phyloP scores from a whole-genome alignment of 2,797 vertebrate species.

The Nothura maculosa region DNA sequence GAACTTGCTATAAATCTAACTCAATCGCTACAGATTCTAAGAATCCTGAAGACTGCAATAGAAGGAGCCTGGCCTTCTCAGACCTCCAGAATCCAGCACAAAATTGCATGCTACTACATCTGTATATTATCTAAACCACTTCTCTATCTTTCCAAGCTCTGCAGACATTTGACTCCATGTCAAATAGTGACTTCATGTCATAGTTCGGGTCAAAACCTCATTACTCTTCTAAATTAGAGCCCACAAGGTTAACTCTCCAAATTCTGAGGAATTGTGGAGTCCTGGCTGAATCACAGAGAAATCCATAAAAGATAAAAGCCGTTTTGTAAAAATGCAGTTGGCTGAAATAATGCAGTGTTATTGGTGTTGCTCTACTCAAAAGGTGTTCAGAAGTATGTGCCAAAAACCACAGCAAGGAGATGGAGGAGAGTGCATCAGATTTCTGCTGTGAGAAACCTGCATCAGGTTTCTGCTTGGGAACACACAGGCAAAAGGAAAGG shows the following conservation, averaged over 20 bases:
- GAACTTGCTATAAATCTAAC: neutral
- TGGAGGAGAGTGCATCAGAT: neutral
- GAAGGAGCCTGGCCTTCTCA: neutral
- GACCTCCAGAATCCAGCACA: neutral
- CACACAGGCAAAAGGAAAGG: neutral
- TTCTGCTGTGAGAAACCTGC: neutral
- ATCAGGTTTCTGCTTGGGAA: too few relatives aligned
- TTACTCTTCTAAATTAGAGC: neutral
- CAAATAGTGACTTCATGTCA: too few relatives aligned
- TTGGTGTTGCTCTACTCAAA: neutral
- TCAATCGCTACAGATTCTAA: neutral
- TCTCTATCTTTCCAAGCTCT: neutral
- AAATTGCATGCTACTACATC: neutral
- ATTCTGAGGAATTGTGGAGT: neutral
- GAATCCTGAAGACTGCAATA: neutral
- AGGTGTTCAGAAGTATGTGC: neutral
- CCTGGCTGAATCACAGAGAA: neutral
- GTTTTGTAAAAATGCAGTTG: too few relatives aligned
- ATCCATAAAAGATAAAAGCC: neutral
- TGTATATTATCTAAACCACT: neutral
- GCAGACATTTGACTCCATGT: neutral
- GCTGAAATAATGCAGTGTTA: too few relatives aligned
- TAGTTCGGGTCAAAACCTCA: neutral
- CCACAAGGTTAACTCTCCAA: neutral
- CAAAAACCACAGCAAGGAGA: neutral